Percentiles rank a stretch among this genome's conserved stretches.
Evolutionary conservation across 2,888 invertebrate genomes (phyloP).

Genomic region (Neoascia interrupta): DNA sequence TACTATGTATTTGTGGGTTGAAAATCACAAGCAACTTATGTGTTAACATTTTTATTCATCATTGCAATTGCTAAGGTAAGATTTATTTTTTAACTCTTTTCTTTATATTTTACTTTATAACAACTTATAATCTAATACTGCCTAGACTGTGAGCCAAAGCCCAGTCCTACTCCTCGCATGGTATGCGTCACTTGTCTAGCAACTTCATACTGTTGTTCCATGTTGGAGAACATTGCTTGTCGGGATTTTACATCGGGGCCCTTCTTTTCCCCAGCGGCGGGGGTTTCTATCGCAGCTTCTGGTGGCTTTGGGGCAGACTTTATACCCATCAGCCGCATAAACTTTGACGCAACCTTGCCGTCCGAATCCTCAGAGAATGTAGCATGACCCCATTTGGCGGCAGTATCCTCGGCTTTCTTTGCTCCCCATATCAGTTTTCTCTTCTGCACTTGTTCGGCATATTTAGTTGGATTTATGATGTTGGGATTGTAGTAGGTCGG

Average conservation of each 20-base stretch:
- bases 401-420: conserved; percentile 82
- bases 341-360: conserved; percentile 95
- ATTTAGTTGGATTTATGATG: conserved; percentile 87
- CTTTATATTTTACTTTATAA: conserved; percentile 20
- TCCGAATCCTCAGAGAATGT: conserved; percentile 94
- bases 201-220: conserved; percentile 98
- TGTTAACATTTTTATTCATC: no score
- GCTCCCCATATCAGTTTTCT: conserved; percentile 94
- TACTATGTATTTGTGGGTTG: conserved; percentile 27
- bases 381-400: conserved; percentile 87
- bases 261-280: conserved; percentile 34
- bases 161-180: conserved; percentile 92
- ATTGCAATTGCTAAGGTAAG: no score
- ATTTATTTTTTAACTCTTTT: not conserved
- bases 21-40: not conserved
- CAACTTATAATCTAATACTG: conserved; percentile 73
- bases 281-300: conserved; percentile 16
- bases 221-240: conserved; percentile 93
- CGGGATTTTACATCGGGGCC: conserved; percentile 77
- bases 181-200: conserved; percentile 97
- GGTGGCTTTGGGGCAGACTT: conserved; percentile 80
- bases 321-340: conserved; percentile 98
- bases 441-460: conserved; percentile 94
- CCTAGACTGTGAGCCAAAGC: conserved; percentile 84
- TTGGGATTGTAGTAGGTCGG: conserved; percentile 89